These are phyloP conservation scores for Danaus plexippus DNA, from an alignment of 1,140 invertebrate genomes.

Conservation along the genomic window DNA sequence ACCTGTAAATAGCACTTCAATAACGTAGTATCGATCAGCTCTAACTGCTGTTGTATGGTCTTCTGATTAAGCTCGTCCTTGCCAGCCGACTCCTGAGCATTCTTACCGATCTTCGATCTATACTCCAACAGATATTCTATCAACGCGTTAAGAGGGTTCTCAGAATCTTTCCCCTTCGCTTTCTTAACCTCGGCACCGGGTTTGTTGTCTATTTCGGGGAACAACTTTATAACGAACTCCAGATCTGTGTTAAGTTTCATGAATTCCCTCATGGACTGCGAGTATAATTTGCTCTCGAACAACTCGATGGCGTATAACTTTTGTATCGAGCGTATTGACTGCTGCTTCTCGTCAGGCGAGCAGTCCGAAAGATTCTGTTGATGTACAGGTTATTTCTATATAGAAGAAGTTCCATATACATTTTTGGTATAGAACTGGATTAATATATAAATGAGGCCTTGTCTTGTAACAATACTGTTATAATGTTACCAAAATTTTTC, in stretches of 20 bases:
- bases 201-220: conserved; percentile 89
- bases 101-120: conserved; percentile 72
- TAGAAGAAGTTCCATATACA: too few relatives aligned
- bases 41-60: conserved; percentile 78
- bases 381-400: too few relatives aligned
- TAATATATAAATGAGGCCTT: conserved; percentile 2
- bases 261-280: conserved; percentile 93
- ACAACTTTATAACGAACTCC: conserved; percentile 93
- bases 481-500: too few relatives aligned
- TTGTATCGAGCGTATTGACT: conserved; percentile 89
- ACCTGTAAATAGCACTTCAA: conserved; percentile 97
- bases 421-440: too few relatives aligned
- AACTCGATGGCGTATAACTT: conserved; percentile 92
- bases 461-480: too few relatives aligned
- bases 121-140: conserved; percentile 92
- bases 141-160: conserved; percentile 89
- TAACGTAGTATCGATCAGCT: conserved; percentile 96
- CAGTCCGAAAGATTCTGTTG: conserved; percentile 84
- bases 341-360: conserved; percentile 83
- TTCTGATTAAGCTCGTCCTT: conserved; percentile 57
- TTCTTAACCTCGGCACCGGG: conserved; percentile 62
- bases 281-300: conserved; percentile 90
- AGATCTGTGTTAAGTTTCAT: conserved; percentile 91
- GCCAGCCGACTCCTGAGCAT: conserved; percentile 33
- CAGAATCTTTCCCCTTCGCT: conserved; percentile 87